Conservation (phyloP, 2,888 invertebrate species). For the Terebella lapidaria region DNA sequence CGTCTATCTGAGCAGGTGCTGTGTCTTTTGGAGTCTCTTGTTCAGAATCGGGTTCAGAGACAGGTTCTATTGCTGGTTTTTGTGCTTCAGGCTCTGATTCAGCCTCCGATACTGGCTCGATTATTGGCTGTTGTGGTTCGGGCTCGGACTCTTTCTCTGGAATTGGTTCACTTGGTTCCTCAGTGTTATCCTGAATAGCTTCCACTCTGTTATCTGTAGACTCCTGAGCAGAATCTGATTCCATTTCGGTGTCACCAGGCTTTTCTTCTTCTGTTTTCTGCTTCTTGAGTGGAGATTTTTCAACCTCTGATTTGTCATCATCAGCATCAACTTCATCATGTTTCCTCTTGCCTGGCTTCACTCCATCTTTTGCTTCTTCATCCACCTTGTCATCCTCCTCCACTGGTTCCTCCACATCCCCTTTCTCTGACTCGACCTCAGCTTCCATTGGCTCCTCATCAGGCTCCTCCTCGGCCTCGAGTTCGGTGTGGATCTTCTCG, state of each 20-base stretch:
- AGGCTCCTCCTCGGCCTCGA: neutral
- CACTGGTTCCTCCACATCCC: neutral
- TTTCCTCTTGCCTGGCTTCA: neutral
- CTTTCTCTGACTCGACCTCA: neutral
- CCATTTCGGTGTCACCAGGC: neutral
- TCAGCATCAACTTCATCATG: neutral
- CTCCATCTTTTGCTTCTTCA: neutral
- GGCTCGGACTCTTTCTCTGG: too few relatives aligned
- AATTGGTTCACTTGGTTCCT: too few relatives aligned
- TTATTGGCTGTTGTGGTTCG: too few relatives aligned
- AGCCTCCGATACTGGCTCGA: too few relatives aligned
- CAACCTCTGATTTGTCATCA: neutral
- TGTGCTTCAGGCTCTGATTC: too few relatives aligned
- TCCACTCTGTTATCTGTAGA: too few relatives aligned
- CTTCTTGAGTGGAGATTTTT: neutral
- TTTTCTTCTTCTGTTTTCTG: neutral
- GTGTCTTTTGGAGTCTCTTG: too few relatives aligned
- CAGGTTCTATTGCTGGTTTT: too few relatives aligned
- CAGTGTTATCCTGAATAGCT: too few relatives aligned
- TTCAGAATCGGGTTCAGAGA: too few relatives aligned
- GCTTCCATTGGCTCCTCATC: slow-evolving; percentile 1
- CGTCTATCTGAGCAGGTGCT: too few relatives aligned
- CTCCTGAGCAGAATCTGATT: too few relatives aligned
- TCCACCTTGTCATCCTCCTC: neutral
- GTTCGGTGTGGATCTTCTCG: neutral